Percentiles rank a stretch among this genome's conserved stretches.
Evolutionary conservation across 2,888 invertebrate species (phyloP).

Genomic region (Hetaerina titia): DNA sequence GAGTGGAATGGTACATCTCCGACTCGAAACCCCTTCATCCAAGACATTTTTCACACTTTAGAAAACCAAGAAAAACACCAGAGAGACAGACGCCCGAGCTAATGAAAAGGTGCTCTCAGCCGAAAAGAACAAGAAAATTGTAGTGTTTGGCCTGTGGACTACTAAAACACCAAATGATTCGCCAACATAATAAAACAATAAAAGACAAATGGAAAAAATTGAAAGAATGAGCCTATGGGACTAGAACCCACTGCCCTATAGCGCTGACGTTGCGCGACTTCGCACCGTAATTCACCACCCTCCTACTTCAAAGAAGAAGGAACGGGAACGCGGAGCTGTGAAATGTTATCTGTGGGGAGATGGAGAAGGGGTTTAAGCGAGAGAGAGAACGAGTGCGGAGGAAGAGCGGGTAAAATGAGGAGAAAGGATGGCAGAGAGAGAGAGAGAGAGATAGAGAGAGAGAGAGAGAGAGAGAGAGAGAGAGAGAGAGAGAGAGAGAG

Average conservation of each 20-base stretch:
- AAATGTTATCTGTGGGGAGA: neutral
- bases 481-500: no score
- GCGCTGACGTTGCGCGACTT: neutral
- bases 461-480: no score
- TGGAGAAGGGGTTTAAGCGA: neutral
- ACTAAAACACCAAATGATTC: neutral
- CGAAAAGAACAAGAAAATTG: neutral
- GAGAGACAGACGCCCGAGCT: neutral
- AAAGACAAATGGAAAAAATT: neutral
- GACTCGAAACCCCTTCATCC: neutral
- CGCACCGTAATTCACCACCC: neutral
- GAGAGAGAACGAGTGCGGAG: no score
- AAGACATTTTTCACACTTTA: neutral
- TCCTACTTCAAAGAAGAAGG: conserved; percentile 24
- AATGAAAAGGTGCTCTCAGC: neutral
- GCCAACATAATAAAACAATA: neutral
- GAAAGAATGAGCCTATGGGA: neutral
- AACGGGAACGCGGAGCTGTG: neutral
- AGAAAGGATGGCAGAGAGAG: no score
- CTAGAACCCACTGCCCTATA: neutral
- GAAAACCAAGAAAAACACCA: neutral
- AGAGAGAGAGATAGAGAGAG: no score
- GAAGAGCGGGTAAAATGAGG: no score
- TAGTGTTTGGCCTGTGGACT: neutral
- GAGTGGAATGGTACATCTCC: neutral